phyloP scores from a whole-genome alignment of 2,888 invertebrate genomes.

The Drepanosiphum platanoidis region DNA sequence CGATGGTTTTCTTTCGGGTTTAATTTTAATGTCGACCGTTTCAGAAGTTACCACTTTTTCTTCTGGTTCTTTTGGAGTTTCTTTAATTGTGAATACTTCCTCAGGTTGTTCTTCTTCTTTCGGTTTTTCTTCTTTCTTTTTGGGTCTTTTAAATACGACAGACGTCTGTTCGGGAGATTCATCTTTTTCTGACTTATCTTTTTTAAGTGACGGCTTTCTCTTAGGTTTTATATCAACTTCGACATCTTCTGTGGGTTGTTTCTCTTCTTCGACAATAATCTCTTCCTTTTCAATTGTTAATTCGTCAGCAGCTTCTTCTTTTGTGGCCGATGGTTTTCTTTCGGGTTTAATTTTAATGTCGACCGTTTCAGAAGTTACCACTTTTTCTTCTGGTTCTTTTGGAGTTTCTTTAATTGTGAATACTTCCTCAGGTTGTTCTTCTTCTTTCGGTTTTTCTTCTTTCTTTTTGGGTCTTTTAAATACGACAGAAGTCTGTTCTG shows the following conservation, averaged over 20 bases:
- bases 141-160: conserved; percentile 17
- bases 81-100: conserved; percentile 65
- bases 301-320: neutral
- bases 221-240: conserved; percentile 66
- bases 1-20: conserved; percentile 72
- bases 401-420: conserved; percentile 65
- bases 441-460: conserved; percentile 63
- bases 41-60: conserved; percentile 65
- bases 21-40: conserved; percentile 65
- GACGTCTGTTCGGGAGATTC: conserved; percentile 3
- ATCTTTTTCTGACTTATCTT: conserved; percentile 11
- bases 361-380: conserved; percentile 65
- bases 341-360: conserved; percentile 70
- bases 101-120: conserved; percentile 65
- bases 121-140: conserved; percentile 63
- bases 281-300: conserved; percentile 67
- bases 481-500: conserved; percentile 9
- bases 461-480: conserved; percentile 63
- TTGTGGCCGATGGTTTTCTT: conserved; percentile 67
- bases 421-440: conserved; percentile 66
- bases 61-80: conserved; percentile 65
- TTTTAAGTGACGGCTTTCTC: conserved; percentile 67
- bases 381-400: conserved; percentile 65
- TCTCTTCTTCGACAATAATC: conserved; percentile 14
- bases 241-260: conserved; percentile 68